Evolutionary conservation across 2,113 vertebrate genomes (phyloP).

Genomic region (Percopsis transmontana): DNA sequence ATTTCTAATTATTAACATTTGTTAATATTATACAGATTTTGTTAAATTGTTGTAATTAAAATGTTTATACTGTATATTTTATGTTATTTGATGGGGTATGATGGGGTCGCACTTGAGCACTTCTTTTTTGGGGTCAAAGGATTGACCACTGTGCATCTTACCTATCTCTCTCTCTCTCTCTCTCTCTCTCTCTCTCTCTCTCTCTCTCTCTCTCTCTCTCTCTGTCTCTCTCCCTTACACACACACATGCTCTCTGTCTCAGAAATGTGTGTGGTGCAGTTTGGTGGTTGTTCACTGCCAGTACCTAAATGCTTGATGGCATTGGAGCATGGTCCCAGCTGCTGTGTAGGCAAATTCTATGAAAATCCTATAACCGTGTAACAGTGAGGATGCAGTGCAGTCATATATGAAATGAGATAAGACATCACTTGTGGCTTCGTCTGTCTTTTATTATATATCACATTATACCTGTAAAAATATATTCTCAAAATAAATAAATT

Average conservation of each 20-base stretch:
- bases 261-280: neutral
- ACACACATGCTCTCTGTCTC: neutral
- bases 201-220: neutral
- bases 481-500: constrained; percentile 84
- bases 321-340: neutral
- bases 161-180: neutral
- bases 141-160: no score
- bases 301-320: no score
- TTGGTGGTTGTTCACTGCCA: no score
- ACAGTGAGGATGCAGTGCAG: constrained; percentile 3
- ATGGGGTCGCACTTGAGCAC: no score
- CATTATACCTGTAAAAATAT: constrained; percentile 81
- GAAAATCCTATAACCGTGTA: constrained; percentile 37
- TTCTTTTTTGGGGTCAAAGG: no score
- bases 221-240: neutral
- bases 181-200: neutral
- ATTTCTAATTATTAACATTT: no score
- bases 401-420: constrained; percentile 33
- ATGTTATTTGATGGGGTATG: no score
- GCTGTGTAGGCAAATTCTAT: neutral
- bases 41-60: no score
- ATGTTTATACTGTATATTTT: no score
- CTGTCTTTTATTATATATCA: constrained; percentile 61
- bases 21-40: no score
- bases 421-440: constrained; percentile 43